Percentiles rank a stretch among this genome's conserved stretches.
Conservation (phyloP, 2,888 invertebrate genomes). For the Lottia gigantea region DNA sequence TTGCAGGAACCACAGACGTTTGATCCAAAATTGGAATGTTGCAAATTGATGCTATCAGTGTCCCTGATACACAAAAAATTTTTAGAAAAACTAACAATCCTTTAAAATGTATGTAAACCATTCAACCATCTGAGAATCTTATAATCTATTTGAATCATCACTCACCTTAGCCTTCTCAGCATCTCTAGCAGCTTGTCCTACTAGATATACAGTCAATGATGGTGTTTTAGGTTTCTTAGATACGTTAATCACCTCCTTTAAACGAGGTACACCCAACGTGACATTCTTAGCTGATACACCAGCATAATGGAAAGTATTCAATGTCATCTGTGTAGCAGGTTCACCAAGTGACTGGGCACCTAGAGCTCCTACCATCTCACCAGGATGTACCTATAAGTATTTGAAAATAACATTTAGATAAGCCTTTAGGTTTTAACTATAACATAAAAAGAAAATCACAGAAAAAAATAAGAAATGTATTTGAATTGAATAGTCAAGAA, state of each 20-base stretch:
- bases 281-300: constrained; percentile 99
- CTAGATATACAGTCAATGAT: constrained; percentile 96
- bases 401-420: no score
- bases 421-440: no score
- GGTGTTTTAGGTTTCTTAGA: constrained; percentile 99
- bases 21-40: no score
- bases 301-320: constrained; percentile 99
- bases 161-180: constrained; percentile 93
- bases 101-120: no score
- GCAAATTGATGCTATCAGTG: no score
- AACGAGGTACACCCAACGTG: constrained; percentile 97
- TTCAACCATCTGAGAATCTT: no score
- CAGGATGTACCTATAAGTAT: constrained; percentile 75
- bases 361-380: constrained; percentile 99
- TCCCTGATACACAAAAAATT: no score
- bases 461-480: no score
- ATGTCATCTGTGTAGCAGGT: constrained; percentile 90
- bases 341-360: constrained; percentile 99
- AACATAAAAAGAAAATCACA: no score
- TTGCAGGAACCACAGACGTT: no score
- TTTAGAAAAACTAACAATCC: no score
- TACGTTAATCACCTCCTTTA: constrained; percentile 95
- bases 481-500: no score
- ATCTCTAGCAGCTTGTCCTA: constrained; percentile 97
- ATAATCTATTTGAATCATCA: neutral